phyloP scores from a whole-genome alignment of 2,888 invertebrate species.

The Scaeva pyrastri region DNA sequence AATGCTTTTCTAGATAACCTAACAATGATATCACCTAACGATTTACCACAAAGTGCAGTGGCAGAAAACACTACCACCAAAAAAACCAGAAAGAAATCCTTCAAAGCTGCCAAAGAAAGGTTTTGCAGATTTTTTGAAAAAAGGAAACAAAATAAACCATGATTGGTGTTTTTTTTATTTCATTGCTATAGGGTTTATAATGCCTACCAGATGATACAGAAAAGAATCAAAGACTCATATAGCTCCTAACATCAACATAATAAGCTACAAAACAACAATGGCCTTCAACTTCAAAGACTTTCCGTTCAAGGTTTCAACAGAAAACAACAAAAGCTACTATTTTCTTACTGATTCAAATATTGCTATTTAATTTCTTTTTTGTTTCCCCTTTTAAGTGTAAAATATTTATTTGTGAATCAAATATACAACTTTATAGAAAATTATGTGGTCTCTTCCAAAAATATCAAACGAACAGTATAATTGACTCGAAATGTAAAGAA shows the following conservation, averaged over 20 bases:
- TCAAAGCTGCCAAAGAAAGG: conserved; percentile 84
- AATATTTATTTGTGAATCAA: conserved; percentile 77
- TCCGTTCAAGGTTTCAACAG: conserved; percentile 65
- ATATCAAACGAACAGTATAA: no score
- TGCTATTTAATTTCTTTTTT: conserved; percentile 63
- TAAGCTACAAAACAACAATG: conserved; percentile 44
- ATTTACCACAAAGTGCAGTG: conserved; percentile 81
- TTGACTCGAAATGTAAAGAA: no score
- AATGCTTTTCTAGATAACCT: conserved; percentile 79
- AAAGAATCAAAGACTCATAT: conserved; percentile 89
- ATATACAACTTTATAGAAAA: conserved; percentile 81
- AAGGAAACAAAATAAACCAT: background rate
- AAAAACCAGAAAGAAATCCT: conserved; percentile 83
- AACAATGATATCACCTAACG: conserved; percentile 83
- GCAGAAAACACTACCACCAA: conserved; percentile 80
- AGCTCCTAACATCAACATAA: conserved; percentile 82
- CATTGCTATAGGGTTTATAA: conserved; percentile 86
- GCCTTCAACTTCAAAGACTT: conserved; percentile 74
- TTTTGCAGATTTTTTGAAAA: conserved; percentile 62
- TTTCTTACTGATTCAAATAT: conserved; percentile 60
- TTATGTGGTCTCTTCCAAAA: background rate
- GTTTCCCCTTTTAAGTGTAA: conserved; percentile 77
- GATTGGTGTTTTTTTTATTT: conserved; percentile 80
- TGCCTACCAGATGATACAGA: conserved; percentile 89
- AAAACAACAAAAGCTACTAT: conserved; percentile 62